Conservation (phyloP, 1,140 invertebrate species). For the Nasonia longicornis region DNA sequence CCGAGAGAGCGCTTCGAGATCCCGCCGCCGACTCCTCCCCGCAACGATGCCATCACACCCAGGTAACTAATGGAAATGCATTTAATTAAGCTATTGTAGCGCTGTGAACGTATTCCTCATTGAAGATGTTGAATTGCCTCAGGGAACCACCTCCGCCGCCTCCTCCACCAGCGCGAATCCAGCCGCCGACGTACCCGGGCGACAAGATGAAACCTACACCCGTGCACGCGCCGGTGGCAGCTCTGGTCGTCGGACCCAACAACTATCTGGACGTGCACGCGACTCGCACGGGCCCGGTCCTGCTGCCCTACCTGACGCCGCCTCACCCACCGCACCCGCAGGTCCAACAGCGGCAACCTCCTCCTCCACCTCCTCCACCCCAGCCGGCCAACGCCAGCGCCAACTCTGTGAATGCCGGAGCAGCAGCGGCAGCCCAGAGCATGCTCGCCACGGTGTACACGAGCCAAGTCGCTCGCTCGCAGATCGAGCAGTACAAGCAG, state of each 20-base stretch:
- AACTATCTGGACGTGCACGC: conserved; percentile 79
- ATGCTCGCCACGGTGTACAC: conserved; percentile 74
- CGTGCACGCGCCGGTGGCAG: conserved; percentile 64
- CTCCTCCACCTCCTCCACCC: conserved; percentile 72
- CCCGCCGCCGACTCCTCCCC: conserved; percentile 65
- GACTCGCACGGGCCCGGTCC: conserved; percentile 71
- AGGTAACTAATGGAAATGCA: conserved; percentile 27
- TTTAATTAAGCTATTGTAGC: no score
- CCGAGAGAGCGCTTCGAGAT: conserved; percentile 62
- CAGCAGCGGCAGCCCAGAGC: conserved; percentile 69
- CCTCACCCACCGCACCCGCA: conserved; percentile 58
- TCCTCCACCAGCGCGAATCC: conserved; percentile 66
- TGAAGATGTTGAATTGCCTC: background rate
- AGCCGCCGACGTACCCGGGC: conserved; percentile 68
- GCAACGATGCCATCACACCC: conserved; percentile 64
- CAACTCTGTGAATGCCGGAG: conserved; percentile 54
- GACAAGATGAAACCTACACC: conserved; percentile 72
- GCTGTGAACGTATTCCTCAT: background rate
- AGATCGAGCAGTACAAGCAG: conserved; percentile 86
- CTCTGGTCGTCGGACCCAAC: conserved; percentile 74
- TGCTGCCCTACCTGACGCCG: conserved; percentile 74
- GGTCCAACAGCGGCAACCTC: conserved; percentile 65
- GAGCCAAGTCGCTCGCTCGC: conserved; percentile 79
- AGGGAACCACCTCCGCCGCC: conserved; percentile 68
- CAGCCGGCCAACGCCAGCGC: conserved; percentile 66